Conservation (phyloP, 1,140 invertebrate genomes). For the Cylas formicarius region DNA sequence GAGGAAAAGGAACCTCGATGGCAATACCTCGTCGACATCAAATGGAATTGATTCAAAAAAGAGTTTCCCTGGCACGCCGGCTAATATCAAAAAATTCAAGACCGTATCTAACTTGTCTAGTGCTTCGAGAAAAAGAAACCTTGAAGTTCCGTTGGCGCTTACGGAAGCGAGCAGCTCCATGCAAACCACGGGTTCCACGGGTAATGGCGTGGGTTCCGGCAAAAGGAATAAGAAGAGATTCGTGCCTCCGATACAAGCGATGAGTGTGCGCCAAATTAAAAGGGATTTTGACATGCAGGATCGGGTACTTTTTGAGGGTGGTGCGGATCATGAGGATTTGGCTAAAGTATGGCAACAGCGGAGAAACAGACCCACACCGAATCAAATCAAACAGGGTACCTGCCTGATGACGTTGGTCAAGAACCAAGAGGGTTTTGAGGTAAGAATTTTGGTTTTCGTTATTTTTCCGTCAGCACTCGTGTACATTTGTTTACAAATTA, state of each 20-base stretch:
- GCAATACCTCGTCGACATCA: not conserved
- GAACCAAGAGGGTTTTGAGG: conserved; percentile 27
- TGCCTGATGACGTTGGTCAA: conserved; percentile 26
- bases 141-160: too few species aligned
- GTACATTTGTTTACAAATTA: too few species aligned
- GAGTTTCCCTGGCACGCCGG: too few species aligned
- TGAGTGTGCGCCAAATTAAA: not conserved
- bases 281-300: conserved; percentile 29
- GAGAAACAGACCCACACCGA: conserved; percentile 31
- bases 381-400: conserved; percentile 28
- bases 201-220: too few species aligned
- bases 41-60: not conserved
- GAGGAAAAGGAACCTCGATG: too few species aligned
- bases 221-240: conserved; percentile 1
- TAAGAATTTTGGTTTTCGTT: too few species aligned
- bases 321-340: conserved; percentile 13
- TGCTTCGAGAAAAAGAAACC: conserved; percentile 17
- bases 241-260: conserved; percentile 1
- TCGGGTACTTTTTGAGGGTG: conserved; percentile 24
- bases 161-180: too few species aligned
- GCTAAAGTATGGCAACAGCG: conserved; percentile 27
- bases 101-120: conserved; percentile 2
- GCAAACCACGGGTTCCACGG: not conserved
- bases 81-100: too few species aligned
- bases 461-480: too few species aligned